Evolutionary conservation across 2,888 invertebrate genomes (phyloP).

Genomic region (Chymomyza procnemis): DNA sequence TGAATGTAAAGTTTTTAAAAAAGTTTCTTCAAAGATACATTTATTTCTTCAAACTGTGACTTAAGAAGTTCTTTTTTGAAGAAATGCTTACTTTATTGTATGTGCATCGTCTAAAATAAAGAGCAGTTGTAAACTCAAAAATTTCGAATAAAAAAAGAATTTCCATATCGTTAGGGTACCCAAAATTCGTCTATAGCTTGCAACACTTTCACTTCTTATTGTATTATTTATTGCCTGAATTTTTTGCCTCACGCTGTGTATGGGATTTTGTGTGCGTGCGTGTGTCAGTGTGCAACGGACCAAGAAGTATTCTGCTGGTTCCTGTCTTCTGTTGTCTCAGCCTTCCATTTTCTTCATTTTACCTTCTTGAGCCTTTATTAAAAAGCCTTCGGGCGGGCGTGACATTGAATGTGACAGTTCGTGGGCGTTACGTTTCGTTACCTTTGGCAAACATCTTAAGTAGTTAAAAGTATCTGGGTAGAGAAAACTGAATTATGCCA

Average conservation of each 20-base stretch:
- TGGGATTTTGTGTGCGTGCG: slow-evolving; percentile 15
- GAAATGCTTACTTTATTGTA: no score
- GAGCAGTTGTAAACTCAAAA: no score
- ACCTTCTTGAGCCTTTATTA: slow-evolving; percentile 21
- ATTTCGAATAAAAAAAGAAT: no score
- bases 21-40: no score
- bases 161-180: no score
- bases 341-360: slow-evolving; percentile 1
- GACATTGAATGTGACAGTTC: slow-evolving; percentile 26
- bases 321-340: background rate
- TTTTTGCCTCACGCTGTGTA: slow-evolving; percentile 38
- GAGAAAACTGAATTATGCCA: background rate
- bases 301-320: slow-evolving; percentile 18
- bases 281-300: slow-evolving; percentile 7
- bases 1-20: no score
- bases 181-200: slow-evolving; percentile 3
- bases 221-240: slow-evolving; percentile 45
- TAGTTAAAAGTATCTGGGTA: background rate
- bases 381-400: slow-evolving; percentile 32
- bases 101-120: no score
- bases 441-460: background rate
- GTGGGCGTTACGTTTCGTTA: slow-evolving; percentile 5
- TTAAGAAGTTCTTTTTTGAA: no score
- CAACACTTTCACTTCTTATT: slow-evolving; percentile 24
- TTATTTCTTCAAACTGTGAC: no score